Evolutionary conservation across 30 jellyfish, hydroid and myxozoan genomes (phyloP).

Genomic region (Nemopilema nomurai): DNA sequence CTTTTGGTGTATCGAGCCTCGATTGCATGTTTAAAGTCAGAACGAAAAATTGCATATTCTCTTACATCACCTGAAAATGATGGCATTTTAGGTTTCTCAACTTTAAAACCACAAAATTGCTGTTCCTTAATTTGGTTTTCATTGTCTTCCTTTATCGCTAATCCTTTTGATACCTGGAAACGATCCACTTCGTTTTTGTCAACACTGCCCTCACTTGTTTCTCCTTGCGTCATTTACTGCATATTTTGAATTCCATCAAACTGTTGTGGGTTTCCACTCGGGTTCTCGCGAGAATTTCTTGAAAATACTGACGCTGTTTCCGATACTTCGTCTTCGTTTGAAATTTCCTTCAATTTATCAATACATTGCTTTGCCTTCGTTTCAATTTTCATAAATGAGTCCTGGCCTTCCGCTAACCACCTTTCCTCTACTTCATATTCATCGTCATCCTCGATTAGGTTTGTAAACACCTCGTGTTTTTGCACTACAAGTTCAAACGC

Average conservation of each 20-base stretch:
- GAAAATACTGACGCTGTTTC: slow-evolving; percentile 17
- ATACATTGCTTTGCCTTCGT: slow-evolving; percentile 48
- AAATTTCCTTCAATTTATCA: slow-evolving; percentile 36
- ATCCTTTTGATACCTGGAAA: too few relatives aligned
- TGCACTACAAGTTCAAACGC: slow-evolving; percentile 5
- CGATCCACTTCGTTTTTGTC: too few relatives aligned
- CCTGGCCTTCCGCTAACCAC: slow-evolving; percentile 61
- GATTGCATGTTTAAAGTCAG: too few relatives aligned
- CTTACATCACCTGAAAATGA: too few relatives aligned
- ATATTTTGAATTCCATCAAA: too few relatives aligned
- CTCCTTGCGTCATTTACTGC: slow-evolving; percentile 25
- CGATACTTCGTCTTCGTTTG: slow-evolving; percentile 22
- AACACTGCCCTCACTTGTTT: slow-evolving; percentile 2
- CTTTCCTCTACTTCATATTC: slow-evolving; percentile 53
- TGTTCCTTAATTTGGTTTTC: too few relatives aligned
- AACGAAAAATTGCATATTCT: too few relatives aligned
- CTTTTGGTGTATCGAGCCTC: too few relatives aligned
- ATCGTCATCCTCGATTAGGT: slow-evolving; percentile 25
- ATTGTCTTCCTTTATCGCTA: too few relatives aligned
- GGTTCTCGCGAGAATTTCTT: slow-evolving; percentile 13
- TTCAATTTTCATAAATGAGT: slow-evolving; percentile 44
- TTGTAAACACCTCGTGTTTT: slow-evolving; percentile 13
- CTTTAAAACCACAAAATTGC: too few relatives aligned
- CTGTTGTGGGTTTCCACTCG: slow-evolving; percentile 14
- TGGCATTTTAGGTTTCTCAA: too few relatives aligned